Base-by-base conservation (phyloP, 2,797 vertebrate genomes). In the Macropus fuliginosus region DNA sequence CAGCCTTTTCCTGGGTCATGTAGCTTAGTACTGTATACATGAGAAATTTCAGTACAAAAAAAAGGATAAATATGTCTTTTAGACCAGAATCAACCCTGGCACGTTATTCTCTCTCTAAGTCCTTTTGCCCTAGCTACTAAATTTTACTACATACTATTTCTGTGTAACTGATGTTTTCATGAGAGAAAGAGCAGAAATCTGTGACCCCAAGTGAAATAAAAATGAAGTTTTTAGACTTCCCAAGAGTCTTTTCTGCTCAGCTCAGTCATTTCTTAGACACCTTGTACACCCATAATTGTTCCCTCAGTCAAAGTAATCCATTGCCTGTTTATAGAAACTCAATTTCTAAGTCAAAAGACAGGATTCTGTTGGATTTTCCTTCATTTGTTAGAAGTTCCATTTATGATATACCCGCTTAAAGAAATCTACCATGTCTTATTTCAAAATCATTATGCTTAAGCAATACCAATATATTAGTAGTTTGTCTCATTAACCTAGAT, bases 201-300 rank as follows among this genome's bases (percentile, higher is more conserved):
- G 92, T 97, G 97, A 97, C 96, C 95, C 90, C 95, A 96, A 97
- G 90, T 92, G 91, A 98, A 96, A 98, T 96, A 96, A 97, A 97
- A 97, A 97, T 95, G 56, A 96, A 91, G 62, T 50, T 95, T 96
- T 96, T 91, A 95, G 56, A 91, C 90, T 96, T 97, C 97, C 94
- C 95, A 91, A 74, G 93, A 59, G 96, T 54, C 92, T 74, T 94
- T 95, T 94, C 54, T 57, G n/a, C 95, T 55, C 94, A 93, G 46
- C 21, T 56, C 54, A 92, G 34, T 92, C 95, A 54, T 95, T 55
- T 92, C 46, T 95, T 29, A 31, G 90, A 89, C 46, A 56, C 34
- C 52, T 34, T 74, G 24, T 91, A 96, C 93, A 91, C 90, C 27
- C 90, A 90, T 4, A 31, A 59, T n/a, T 28, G 8, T 52, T 55